Evolutionary conservation across 2,113 vertebrate genomes (phyloP).

Genomic region (Crotalus viridis): DNA sequence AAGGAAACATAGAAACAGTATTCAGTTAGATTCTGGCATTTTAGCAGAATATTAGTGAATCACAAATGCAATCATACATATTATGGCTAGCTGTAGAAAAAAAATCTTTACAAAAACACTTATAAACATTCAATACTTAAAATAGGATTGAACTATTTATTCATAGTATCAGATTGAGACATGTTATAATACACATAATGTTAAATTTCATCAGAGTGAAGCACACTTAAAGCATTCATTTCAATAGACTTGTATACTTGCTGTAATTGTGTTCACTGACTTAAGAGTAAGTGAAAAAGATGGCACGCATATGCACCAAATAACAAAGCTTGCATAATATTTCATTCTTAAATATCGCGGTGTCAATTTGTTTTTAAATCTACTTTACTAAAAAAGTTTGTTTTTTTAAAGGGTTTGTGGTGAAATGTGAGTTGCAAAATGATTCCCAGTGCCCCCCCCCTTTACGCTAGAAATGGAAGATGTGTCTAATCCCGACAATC

Average conservation of each 20-base stretch:
- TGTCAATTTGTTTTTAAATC: conserved; percentile 46
- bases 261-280: not conserved
- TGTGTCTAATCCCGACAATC: conserved; percentile 52
- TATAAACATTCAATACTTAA: not conserved
- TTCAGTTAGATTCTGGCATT: not conserved
- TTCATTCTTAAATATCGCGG: conserved; percentile 15
- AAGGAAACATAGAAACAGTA: conserved; percentile 48
- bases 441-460: conserved; percentile 27
- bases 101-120: not conserved
- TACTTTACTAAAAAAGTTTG: conserved; percentile 36
- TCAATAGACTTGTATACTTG: not conserved
- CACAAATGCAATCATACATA: not conserved
- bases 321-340: not conserved
- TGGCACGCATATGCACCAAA: not conserved
- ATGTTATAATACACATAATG: not conserved
- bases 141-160: not conserved
- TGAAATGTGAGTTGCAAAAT: conserved; percentile 48
- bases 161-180: not conserved
- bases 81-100: not conserved
- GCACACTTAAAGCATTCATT: not conserved
- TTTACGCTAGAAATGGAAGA: conserved; percentile 50
- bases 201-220: not conserved
- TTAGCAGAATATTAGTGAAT: not conserved
- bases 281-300: not conserved
- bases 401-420: not conserved